phyloP scores from a whole-genome alignment of 2,113 vertebrate genomes.

The Orientallactaga bullata region DNA sequence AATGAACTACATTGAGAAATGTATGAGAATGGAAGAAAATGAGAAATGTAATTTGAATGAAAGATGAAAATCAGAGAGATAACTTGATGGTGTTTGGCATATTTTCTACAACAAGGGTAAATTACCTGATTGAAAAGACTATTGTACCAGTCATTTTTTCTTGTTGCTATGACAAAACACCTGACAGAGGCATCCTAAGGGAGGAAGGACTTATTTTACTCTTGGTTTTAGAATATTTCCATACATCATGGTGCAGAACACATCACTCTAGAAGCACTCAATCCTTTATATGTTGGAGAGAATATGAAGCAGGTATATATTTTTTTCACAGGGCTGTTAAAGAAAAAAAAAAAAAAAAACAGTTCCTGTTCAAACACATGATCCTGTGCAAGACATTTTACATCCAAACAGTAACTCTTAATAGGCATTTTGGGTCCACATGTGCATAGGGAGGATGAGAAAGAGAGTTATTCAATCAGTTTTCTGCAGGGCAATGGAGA shows the following conservation, averaged over 20 bases:
- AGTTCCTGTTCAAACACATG: not conserved
- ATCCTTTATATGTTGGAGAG: not conserved
- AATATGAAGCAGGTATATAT: not conserved
- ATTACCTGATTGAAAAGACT: not conserved
- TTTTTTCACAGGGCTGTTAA: too few relatives aligned
- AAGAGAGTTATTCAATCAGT: fast-evolving
- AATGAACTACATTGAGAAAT: not conserved
- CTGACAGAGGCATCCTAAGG: not conserved
- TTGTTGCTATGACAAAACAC: not conserved
- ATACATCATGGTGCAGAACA: not conserved
- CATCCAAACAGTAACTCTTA: too few relatives aligned
- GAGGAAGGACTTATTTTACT: not conserved
- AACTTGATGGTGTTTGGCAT: not conserved
- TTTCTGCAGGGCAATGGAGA: not conserved
- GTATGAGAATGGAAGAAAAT: not conserved
- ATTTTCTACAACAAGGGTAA: not conserved
- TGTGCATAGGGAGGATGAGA: not conserved
- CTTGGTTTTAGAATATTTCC: not conserved
- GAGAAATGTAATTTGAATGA: not conserved
- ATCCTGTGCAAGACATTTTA: not conserved
- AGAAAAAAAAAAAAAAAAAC: too few relatives aligned
- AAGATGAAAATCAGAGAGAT: not conserved
- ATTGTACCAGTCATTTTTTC: too few relatives aligned
- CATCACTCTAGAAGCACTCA: not conserved
- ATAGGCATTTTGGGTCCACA: not conserved